These are phyloP conservation scores for Micoletzkya japonica DNA, from an alignment of 2,888 invertebrate genomes.

Conservation along the genomic window DNA sequence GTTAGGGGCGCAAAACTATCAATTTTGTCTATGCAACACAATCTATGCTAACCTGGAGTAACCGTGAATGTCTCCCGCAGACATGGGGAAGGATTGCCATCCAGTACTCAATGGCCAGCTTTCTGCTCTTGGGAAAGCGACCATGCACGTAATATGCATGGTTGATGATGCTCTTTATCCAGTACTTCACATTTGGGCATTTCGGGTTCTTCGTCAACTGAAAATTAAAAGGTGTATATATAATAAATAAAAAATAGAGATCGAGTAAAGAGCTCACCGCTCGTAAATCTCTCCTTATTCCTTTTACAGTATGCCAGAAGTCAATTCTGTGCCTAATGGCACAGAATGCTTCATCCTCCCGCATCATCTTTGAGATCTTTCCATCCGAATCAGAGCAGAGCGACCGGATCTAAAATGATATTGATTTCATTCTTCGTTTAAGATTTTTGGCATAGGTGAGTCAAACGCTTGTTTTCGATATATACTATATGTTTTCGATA, in stretches of 20 bases:
- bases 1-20: too few relatives aligned
- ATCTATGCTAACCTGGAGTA: not conserved
- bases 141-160: conserved; percentile 6
- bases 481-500: too few relatives aligned
- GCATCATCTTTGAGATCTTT: not conserved
- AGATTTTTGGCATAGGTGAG: too few relatives aligned
- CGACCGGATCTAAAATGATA: not conserved
- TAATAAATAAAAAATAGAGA: not conserved
- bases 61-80: not conserved
- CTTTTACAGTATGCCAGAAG: conserved; percentile 2
- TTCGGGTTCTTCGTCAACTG: not conserved
- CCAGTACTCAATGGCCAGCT: not conserved
- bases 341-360: not conserved
- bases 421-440: too few relatives aligned
- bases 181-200: not conserved
- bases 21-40: too few relatives aligned
- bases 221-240: not conserved
- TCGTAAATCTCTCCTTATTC: not conserved
- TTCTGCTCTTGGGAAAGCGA: not conserved
- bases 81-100: not conserved
- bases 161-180: conserved; percentile 2
- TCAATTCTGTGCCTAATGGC: not conserved
- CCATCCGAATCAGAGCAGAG: not conserved
- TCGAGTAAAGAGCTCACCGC: too few relatives aligned
- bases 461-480: too few relatives aligned